phyloP scores from a whole-genome alignment of 64 coral and sea anemone species.

The Anthopleura sola region DNA sequence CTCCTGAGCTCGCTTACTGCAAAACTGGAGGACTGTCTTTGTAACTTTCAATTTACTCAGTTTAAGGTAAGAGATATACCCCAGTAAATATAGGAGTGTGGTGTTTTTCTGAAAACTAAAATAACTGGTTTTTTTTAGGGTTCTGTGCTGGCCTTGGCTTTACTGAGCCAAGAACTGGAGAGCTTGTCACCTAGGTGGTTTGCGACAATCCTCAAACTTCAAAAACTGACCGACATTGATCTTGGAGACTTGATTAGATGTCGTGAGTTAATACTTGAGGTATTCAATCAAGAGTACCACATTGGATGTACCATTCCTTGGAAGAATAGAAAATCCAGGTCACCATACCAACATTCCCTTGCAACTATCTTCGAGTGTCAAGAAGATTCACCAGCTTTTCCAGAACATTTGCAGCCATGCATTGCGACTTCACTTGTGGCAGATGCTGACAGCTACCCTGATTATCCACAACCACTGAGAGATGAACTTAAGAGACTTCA shows the following conservation, averaged over 20 bases:
- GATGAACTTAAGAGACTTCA: slow-evolving; percentile 69
- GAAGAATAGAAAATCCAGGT: slow-evolving; percentile 28
- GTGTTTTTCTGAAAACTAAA: background rate
- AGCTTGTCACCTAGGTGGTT: slow-evolving; percentile 73
- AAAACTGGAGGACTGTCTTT: slow-evolving; percentile 55
- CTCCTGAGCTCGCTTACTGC: slow-evolving; percentile 36
- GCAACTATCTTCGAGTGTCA: slow-evolving; percentile 59
- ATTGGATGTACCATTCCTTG: background rate
- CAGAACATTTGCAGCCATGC: slow-evolving; percentile 69
- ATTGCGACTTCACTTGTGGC: slow-evolving; percentile 14
- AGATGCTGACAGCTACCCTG: slow-evolving; percentile 2
- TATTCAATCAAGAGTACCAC: background rate
- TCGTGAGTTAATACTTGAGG: slow-evolving; percentile 41
- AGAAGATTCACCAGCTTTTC: slow-evolving; percentile 49
- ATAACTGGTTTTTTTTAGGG: slow-evolving; percentile 19
- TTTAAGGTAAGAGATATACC: slow-evolving; percentile 47
- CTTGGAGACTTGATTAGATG: slow-evolving; percentile 67
- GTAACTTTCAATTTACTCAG: slow-evolving; percentile 54
- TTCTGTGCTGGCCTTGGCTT: slow-evolving; percentile 65
- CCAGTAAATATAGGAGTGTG: background rate
- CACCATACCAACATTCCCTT: slow-evolving; percentile 25
- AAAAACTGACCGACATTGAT: slow-evolving; percentile 51
- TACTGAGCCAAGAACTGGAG: slow-evolving; percentile 68
- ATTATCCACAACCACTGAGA: slow-evolving; percentile 34
- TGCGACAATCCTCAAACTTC: slow-evolving; percentile 48